Base-by-base conservation (phyloP, 2,888 invertebrate genomes). In the Alloscopus bannaensis region DNA sequence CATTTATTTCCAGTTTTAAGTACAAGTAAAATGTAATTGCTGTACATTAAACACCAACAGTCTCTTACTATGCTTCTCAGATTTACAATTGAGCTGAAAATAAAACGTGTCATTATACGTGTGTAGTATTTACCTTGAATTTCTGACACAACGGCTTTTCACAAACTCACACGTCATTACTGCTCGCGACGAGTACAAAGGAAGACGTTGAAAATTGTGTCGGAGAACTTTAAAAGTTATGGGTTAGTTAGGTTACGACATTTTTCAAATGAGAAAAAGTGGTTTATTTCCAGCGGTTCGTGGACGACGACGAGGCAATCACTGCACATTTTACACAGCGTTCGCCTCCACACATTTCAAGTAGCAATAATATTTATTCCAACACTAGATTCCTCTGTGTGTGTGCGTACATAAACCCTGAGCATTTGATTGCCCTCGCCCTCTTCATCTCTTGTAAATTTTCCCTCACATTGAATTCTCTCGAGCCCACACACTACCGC, bases 341-440 rank as follows among this genome's bases (percentile, higher is more conserved):
- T 31, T 20, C 24, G 4, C 52, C 8, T 24, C 52, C 52, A 52
- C 24, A 24, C 22, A 8, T 13, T 52, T 8, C 4, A 24, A 52
- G 24, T 52, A 52, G 29, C 28, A 16, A 4, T 6, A 11, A n/a
- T 57, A n/a, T 20, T 57, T 47, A 57, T 24, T n/a, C 16, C 36
- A 11, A 42, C 24, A 40, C 36, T 13, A 36, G 18, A 50, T 50
- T 11, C 50, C 50, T 50, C 22, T 50, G 40, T 36, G 42, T 29
- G 31, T 42, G 28, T 77, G 62, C 64, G 65, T 50, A 76, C 68
- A 73, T 73, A 59, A 65, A 73, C 45, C 59, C 29, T 66, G 66
- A 73, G 73, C 66, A 76, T 73, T 80, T 80, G 79, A 79, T 72
- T 79, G 79, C 72, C 79, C 66, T 79, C 57, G 45, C 66, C 59